phyloP scores from a whole-genome alignment of 2,797 vertebrate genomes.

The Sylvia borin region DNA sequence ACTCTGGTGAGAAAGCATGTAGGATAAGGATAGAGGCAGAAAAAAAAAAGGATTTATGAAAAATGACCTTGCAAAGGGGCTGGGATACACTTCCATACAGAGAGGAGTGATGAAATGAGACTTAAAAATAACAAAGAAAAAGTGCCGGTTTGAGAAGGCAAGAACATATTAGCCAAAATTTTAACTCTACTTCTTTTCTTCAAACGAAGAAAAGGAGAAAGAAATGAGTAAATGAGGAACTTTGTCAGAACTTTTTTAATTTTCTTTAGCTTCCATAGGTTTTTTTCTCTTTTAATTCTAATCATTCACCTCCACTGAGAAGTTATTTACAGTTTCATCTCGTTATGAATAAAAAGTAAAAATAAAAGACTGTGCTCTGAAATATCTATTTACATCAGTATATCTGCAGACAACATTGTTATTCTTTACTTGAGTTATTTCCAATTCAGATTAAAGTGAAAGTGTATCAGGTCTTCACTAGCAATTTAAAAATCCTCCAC shows the following conservation, averaged over 20 bases:
- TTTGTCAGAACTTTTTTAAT: not conserved
- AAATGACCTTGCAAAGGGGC: not conserved
- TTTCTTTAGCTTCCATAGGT: not conserved
- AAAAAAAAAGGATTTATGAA: not conserved
- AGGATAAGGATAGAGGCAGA: not conserved
- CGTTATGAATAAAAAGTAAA: constrained; percentile 47
- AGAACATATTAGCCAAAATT: not conserved
- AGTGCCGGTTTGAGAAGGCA: not conserved
- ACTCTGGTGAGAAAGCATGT: not conserved
- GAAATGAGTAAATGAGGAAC: not conserved
- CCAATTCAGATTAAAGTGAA: constrained; percentile 57
- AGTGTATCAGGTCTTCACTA: constrained; percentile 37
- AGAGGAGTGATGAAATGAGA: not conserved
- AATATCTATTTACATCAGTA: constrained; percentile 50
- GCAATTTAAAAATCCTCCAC: constrained; percentile 56
- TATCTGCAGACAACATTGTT: constrained; percentile 36
- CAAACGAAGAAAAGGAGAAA: not conserved
- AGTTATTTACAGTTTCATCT: constrained; percentile 44
- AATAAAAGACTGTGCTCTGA: not conserved
- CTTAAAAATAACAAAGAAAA: not conserved
- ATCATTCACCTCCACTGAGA: not conserved
- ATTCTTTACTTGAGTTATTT: constrained; percentile 53
- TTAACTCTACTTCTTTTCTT: not conserved
- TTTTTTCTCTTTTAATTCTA: constrained; percentile 1
- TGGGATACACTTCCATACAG: not conserved